Conservation (phyloP, 2,888 invertebrate genomes). For the Amphipoea oculea region DNA sequence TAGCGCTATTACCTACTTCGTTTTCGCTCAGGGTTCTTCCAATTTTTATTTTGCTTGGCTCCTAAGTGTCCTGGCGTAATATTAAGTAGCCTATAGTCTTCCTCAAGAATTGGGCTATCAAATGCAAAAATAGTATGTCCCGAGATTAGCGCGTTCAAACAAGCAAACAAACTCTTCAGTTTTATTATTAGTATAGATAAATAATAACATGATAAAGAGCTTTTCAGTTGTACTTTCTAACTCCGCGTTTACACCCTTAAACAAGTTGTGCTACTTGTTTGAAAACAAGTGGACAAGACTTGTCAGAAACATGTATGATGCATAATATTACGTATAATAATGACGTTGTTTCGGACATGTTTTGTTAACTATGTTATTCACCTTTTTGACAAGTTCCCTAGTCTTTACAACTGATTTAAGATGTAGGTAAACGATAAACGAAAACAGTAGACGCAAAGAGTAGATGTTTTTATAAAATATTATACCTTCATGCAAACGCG, state of each 20-base stretch:
- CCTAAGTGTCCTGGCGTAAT: too few relatives aligned
- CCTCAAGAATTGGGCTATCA: too few relatives aligned
- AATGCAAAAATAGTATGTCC: too few relatives aligned
- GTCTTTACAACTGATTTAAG: background rate
- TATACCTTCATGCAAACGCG: background rate
- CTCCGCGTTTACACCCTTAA: too few relatives aligned
- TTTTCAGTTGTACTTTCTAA: background rate
- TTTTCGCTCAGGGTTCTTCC: too few relatives aligned
- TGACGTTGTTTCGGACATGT: background rate
- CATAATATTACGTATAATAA: background rate
- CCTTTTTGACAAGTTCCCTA: background rate
- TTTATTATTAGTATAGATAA: background rate
- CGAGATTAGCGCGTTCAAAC: background rate
- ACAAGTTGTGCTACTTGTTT: background rate
- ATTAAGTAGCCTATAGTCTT: too few relatives aligned
- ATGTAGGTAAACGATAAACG: background rate
- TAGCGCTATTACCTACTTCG: too few relatives aligned
- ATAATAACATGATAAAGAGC: background rate
- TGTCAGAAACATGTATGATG: too few relatives aligned
- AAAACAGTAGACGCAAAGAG: background rate
- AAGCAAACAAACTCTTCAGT: too few relatives aligned
- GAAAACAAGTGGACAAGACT: background rate
- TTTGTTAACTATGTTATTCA: too few relatives aligned
- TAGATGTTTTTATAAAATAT: background rate
- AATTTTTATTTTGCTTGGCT: too few relatives aligned